Conservation (phyloP, 1,140 invertebrate species). For the Zaprionus taronus region DNA sequence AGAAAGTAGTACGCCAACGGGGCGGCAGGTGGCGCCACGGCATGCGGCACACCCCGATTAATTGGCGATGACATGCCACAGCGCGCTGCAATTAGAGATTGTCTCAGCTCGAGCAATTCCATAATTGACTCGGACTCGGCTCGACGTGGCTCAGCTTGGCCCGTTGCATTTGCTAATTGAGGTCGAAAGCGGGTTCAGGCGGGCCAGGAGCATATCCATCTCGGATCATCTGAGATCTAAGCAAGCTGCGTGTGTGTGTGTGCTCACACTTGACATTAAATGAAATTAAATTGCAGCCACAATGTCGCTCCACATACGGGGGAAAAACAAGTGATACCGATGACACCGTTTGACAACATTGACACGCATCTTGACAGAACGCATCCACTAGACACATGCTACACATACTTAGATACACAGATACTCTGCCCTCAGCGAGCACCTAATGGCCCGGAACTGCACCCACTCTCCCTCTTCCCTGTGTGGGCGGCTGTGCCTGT, state of each 20-base stretch:
- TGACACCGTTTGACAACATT: slow-evolving; percentile 80
- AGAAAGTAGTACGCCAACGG: slow-evolving; percentile 19
- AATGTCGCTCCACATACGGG: slow-evolving; percentile 46
- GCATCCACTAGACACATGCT: slow-evolving; percentile 40
- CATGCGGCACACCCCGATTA: slow-evolving; percentile 40
- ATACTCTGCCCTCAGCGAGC: slow-evolving; percentile 40
- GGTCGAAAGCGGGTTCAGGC: slow-evolving; percentile 33
- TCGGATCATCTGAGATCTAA: slow-evolving; percentile 38
- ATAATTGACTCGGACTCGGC: slow-evolving; percentile 60
- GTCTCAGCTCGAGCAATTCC: slow-evolving; percentile 61
- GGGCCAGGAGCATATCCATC: slow-evolving; percentile 33
- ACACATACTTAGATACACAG: slow-evolving; percentile 14
- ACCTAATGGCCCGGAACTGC: slow-evolving; percentile 71
- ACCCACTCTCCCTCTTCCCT: slow-evolving; percentile 7
- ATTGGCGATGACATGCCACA: slow-evolving; percentile 48
- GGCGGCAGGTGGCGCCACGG: slow-evolving; percentile 44
- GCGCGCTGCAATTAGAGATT: slow-evolving; percentile 45
- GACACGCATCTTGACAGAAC: slow-evolving; percentile 61
- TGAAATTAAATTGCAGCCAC: slow-evolving; percentile 64
- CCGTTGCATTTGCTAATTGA: slow-evolving; percentile 71
- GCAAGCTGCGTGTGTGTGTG: background rate
- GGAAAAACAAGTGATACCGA: slow-evolving; percentile 49
- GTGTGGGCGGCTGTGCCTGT: background rate
- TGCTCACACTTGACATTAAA: slow-evolving; percentile 69
- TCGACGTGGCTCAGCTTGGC: slow-evolving; percentile 9